phyloP scores from a whole-genome alignment of 2,888 invertebrate genomes.

The Cerastis rubricosa region DNA sequence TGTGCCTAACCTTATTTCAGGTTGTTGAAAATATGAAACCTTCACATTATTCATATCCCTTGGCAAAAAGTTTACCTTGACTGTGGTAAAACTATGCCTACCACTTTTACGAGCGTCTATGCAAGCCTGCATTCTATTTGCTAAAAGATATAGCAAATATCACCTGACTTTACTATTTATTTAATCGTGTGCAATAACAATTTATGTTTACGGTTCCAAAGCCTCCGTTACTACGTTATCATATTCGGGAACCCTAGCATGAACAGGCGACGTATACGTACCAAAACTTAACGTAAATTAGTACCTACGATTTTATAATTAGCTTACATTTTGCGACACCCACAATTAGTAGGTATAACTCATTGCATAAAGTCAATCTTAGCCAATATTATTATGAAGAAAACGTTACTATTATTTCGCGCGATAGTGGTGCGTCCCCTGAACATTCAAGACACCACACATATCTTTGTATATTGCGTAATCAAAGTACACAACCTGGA shows the following conservation, averaged over 20 bases:
- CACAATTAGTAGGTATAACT: background rate
- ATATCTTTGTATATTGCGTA: constrained; percentile 17
- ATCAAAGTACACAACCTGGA: constrained; percentile 1
- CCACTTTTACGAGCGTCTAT: background rate
- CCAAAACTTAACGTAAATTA: background rate
- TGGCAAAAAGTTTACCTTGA: background rate
- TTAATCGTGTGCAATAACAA: background rate
- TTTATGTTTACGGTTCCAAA: background rate
- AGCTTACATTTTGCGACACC: background rate
- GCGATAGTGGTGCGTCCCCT: background rate
- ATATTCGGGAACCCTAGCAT: background rate
- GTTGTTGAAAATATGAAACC: background rate
- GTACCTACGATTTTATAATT: no score
- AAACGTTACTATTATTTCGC: background rate
- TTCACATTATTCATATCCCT: background rate
- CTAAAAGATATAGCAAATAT: background rate
- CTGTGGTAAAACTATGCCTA: background rate
- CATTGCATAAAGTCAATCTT: background rate
- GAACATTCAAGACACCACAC: background rate
- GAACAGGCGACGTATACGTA: background rate
- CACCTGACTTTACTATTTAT: background rate
- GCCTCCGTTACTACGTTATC: background rate
- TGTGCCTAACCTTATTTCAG: background rate
- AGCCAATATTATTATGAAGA: background rate
- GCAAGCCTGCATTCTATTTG: background rate